Evolutionary conservation across 2,797 vertebrate species (phyloP).

Genomic region (Serranus cabrilla): DNA sequence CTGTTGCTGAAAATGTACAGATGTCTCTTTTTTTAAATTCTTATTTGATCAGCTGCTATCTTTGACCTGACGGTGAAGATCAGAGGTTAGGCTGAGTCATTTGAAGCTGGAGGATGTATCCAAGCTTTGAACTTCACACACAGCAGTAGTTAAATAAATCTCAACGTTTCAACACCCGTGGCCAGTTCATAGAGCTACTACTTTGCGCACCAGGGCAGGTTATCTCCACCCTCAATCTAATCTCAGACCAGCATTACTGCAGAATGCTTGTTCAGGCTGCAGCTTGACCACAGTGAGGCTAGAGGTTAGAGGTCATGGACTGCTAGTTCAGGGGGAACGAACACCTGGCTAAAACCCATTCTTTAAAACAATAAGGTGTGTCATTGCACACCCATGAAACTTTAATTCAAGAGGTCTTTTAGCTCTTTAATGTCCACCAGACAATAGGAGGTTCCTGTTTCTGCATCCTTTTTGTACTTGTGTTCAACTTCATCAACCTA

Average conservation of each 20-base stretch:
- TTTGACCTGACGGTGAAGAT: constrained; percentile 13
- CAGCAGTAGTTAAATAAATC: constrained; percentile 24
- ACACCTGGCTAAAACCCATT: constrained; percentile 19
- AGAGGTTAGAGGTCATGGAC: constrained; percentile 46
- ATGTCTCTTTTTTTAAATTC: background rate
- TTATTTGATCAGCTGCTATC: background rate
- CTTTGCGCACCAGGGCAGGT: constrained; percentile 42
- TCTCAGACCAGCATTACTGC: constrained; percentile 24
- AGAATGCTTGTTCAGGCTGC: constrained; percentile 56
- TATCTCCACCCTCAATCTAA: constrained; percentile 57
- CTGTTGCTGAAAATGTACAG: background rate
- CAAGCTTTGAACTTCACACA: constrained; percentile 55
- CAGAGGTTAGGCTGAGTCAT: constrained; percentile 9
- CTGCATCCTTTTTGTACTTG: background rate
- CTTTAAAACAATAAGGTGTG: constrained; percentile 22
- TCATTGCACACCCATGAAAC: background rate
- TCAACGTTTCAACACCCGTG: constrained; percentile 28
- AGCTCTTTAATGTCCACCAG: background rate
- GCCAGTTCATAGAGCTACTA: constrained; percentile 14
- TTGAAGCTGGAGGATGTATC: constrained; percentile 28
- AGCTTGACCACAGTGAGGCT: constrained; percentile 50
- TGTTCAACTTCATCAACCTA: background rate
- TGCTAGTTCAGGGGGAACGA: constrained; percentile 24
- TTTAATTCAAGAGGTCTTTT: no score
- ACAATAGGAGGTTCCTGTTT: background rate